Evolutionary conservation across 2,888 invertebrate species (phyloP).

Genomic region (Lordiphosa fenestrarum): DNA sequence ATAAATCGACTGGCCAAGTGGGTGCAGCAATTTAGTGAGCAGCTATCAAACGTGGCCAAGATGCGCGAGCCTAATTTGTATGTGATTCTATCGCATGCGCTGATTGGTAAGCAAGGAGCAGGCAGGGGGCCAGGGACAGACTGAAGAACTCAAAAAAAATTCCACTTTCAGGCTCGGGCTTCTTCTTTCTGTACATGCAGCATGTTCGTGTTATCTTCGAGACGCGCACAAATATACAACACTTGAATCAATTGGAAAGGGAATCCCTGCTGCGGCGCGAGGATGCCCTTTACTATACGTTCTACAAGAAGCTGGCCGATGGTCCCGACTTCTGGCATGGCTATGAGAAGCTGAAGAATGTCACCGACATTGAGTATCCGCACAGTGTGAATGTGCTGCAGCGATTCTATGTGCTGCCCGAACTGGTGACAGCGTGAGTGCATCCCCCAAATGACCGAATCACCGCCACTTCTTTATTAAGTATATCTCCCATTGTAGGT

Average conservation of each 20-base stretch:
- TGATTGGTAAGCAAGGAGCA: constrained; percentile 71
- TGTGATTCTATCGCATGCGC: constrained; percentile 76
- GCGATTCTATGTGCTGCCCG: constrained; percentile 92
- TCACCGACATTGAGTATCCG: constrained; percentile 90
- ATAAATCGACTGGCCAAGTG: too few relatives aligned
- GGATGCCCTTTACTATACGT: constrained; percentile 94
- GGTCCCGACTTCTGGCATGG: constrained; percentile 84
- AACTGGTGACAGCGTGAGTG: constrained; percentile 83
- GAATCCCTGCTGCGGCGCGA: constrained; percentile 93
- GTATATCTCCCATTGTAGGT: constrained; percentile 51
- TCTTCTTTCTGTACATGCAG: constrained; percentile 84
- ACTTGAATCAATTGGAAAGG: constrained; percentile 88
- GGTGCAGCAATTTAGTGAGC: too few relatives aligned
- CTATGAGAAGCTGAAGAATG: constrained; percentile 84
- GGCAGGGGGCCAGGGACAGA: not conserved
- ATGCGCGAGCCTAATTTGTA: constrained; percentile 76
- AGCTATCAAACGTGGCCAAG: constrained; percentile 27
- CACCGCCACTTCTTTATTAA: not conserved
- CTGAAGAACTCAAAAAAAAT: constrained; percentile 2
- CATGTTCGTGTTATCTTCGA: constrained; percentile 88
- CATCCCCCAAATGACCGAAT: not conserved
- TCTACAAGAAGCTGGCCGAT: constrained; percentile 90
- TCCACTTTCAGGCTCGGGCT: constrained; percentile 81
- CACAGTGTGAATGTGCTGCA: constrained; percentile 89
- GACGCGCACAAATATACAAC: constrained; percentile 90